These are phyloP conservation scores for Trichoplusia ni DNA, from an alignment of 1,140 invertebrate species.

Conservation along the genomic window DNA sequence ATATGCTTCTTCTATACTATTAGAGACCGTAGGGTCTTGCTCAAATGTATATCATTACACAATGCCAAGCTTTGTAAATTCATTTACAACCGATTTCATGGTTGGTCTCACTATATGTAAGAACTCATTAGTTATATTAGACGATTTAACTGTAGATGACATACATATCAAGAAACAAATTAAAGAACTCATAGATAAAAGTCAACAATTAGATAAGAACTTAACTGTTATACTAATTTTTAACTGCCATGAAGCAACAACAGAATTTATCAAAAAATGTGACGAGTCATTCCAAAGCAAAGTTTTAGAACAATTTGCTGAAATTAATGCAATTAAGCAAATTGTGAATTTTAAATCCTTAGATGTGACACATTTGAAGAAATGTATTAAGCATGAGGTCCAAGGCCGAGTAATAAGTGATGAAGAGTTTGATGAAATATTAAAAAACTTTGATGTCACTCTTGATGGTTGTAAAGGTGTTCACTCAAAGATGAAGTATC, in stretches of 20 bases:
- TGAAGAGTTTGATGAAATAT: slow-evolving; percentile 46
- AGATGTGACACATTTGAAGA: slow-evolving; percentile 49
- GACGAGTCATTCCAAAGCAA: slow-evolving; percentile 45
- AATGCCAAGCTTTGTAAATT: slow-evolving; percentile 58
- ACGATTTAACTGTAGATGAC: slow-evolving; percentile 60
- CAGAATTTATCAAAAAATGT: slow-evolving; percentile 47
- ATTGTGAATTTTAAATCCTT: slow-evolving; percentile 66
- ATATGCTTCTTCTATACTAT: slow-evolving; percentile 55
- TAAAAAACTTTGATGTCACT: slow-evolving; percentile 68
- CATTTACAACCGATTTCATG: slow-evolving; percentile 54
- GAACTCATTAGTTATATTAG: slow-evolving; percentile 60
- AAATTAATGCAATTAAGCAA: slow-evolving; percentile 48
- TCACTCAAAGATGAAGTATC: slow-evolving; percentile 65
- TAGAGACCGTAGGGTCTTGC: slow-evolving; percentile 50
- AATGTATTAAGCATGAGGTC: slow-evolving; percentile 66
- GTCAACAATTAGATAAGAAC: slow-evolving; percentile 52
- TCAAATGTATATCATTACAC: slow-evolving; percentile 71
- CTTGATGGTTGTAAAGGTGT: slow-evolving; percentile 75
- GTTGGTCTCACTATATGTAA: slow-evolving; percentile 60
- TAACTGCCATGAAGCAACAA: slow-evolving; percentile 54
- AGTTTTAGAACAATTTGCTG: slow-evolving; percentile 43
- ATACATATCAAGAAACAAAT: slow-evolving; percentile 45
- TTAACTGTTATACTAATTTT: slow-evolving; percentile 60
- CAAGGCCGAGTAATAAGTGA: slow-evolving; percentile 39
- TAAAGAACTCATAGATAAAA: slow-evolving; percentile 51